Evolutionary conservation across 2,888 invertebrate genomes (phyloP), one percentile per base, ranked within the genome.

Genomic region (Philonicus albiceps): DNA sequence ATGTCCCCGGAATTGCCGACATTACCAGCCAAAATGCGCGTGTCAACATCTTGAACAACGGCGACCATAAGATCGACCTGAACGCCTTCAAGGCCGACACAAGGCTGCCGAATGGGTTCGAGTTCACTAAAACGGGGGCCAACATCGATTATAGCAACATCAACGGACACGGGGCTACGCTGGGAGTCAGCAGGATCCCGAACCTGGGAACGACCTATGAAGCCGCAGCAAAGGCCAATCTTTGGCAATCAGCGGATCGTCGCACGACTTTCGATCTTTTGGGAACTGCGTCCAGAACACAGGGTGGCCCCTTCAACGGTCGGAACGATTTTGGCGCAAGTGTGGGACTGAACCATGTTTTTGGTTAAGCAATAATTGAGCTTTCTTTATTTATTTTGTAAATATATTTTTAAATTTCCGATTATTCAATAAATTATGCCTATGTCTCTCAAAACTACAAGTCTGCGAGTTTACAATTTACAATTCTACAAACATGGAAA

Each of bases 111-210:
- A 90, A 3, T 16, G 43, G 43, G 16, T 43, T 43, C 8, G 43
- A 43, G 43, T 43, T 43, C 43, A 43, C 43, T 16, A 43, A 43
- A 43, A 43, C 43, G 11, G 43, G 43, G 43, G 43, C 13, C 2
- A 43, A 43, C 43, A 89, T 4, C 74, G 89, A 89, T 37, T 88
- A 90, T 87, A 89, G 89, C 27, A 88, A 89, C 19, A 75, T 89
- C 1, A 85, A 84, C n/a, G 90, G 91, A 3, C 90, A 91, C 83
- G 88, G 89, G 11, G 90, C 90, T 3, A 87, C 89, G 0, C 1
- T 91, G 86, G 90, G 90, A 1, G 89, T 89, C 3, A 89, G 87
- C 55, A 89, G 89, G 31, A 88, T 90, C 30, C 91, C 91, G 2
- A 88, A 90, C 81, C 88, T 88, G n/a, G 88, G 90, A 85, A 88